A percentile compares a stretch with the other conserved stretches of the same genome.
Conservation (phyloP, 2,888 invertebrate species). For the Endomychus coccineus region DNA sequence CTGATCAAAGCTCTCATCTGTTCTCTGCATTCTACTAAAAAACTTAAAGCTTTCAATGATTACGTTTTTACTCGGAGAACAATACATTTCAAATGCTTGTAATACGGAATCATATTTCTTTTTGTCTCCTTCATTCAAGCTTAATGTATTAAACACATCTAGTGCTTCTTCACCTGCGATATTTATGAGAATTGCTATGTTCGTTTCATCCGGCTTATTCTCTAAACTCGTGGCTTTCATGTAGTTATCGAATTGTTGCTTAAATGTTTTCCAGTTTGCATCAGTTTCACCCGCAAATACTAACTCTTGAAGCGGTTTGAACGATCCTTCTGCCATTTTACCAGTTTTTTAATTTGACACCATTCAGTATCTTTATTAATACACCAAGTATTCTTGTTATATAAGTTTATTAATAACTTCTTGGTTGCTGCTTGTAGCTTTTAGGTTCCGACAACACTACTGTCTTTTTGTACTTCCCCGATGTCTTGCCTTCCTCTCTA, state of each 20-base stretch:
- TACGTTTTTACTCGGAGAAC: slow-evolving; percentile 8
- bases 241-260: slow-evolving; percentile 12
- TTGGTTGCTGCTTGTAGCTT: no score
- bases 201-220: slow-evolving; percentile 8
- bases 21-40: slow-evolving; percentile 9
- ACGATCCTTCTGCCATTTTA: slow-evolving; percentile 5
- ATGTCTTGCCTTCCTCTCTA: no score
- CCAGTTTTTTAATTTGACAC: no score
- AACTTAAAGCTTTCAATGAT: slow-evolving; percentile 14
- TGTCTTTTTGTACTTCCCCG: no score
- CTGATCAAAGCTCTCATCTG: slow-evolving; percentile 8
- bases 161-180: slow-evolving; percentile 13
- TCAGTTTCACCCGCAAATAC: slow-evolving; percentile 6
- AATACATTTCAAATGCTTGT: slow-evolving; percentile 10
- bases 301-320: slow-evolving; percentile 9
- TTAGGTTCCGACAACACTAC: no score
- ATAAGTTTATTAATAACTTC: no score
- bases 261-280: slow-evolving; percentile 12
- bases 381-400: no score
- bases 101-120: slow-evolving; percentile 10
- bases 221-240: slow-evolving; percentile 12
- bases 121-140: slow-evolving; percentile 4
- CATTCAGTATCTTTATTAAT: no score
- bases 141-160: slow-evolving; percentile 7
- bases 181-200: slow-evolving; percentile 11